Conservation (phyloP, 2,797 vertebrate species). For the Gymnocypris eckloni region DNA sequence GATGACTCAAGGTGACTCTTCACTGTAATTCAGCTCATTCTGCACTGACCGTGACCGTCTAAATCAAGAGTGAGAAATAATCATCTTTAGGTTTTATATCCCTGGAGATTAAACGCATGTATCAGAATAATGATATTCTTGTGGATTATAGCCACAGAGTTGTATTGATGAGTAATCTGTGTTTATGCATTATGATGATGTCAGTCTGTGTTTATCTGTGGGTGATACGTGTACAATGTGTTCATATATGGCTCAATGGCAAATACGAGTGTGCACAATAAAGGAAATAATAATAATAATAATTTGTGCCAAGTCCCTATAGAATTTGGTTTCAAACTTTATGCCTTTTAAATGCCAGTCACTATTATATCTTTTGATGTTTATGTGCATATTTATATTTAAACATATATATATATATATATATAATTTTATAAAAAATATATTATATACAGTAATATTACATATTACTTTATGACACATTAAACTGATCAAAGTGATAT, state of each 20-base stretch:
- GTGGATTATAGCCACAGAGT: background rate
- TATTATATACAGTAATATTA: background rate
- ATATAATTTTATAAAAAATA: no score
- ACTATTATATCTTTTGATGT: no score
- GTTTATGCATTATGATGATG: background rate
- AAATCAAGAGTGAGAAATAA: conserved; percentile 11
- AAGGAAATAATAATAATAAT: background rate
- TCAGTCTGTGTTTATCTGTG: background rate
- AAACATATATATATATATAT: no score
- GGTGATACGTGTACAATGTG: background rate
- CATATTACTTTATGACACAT: background rate
- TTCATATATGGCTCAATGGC: background rate
- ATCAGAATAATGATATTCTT: background rate
- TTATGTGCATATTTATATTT: no score
- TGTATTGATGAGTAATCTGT: background rate
- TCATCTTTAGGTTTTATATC: conserved; percentile 2
- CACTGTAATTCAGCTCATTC: background rate
- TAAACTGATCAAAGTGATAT: background rate
- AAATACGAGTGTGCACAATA: background rate
- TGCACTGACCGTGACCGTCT: background rate
- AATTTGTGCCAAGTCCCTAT: background rate
- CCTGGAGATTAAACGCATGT: background rate
- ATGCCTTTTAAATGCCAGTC: background rate
- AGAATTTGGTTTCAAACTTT: background rate
- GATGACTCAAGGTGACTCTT: no score